Evolutionary conservation across 2,113 vertebrate genomes (phyloP).

Genomic region (Galemys pyrenaicus): DNA sequence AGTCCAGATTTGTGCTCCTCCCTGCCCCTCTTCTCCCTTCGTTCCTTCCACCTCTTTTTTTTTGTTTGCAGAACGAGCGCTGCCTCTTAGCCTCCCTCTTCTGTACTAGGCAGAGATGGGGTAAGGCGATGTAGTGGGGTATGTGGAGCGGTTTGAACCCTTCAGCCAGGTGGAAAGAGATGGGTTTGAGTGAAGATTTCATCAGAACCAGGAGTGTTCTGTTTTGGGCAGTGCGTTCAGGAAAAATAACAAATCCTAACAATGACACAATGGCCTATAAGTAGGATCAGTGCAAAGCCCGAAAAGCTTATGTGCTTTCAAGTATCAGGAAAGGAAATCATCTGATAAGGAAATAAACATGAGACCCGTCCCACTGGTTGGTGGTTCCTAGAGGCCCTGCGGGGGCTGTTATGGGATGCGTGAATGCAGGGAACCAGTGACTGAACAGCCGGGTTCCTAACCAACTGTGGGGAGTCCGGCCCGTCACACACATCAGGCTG

Average conservation of each 20-base stretch:
- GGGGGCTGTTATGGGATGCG: background rate
- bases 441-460: background rate
- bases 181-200: background rate
- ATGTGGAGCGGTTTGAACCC: background rate
- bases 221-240: background rate
- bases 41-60: background rate
- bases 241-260: background rate
- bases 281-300: background rate
- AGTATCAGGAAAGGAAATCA: slow-evolving; percentile 32
- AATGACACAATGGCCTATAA: background rate
- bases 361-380: background rate
- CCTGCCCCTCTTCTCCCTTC: background rate
- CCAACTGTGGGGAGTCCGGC: background rate
- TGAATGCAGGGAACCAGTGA: background rate
- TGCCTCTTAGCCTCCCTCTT: background rate
- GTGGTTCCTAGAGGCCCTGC: background rate
- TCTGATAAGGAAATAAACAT: background rate
- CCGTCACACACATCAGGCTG: background rate
- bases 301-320: background rate
- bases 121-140: background rate
- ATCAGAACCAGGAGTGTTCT: slow-evolving; percentile 13
- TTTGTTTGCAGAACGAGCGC: background rate
- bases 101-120: background rate
- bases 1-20: background rate
- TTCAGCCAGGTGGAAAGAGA: background rate